These are phyloP conservation scores for Pyrrhosoma nymphula DNA, from an alignment of 2,888 invertebrate species.

Conservation along the genomic window DNA sequence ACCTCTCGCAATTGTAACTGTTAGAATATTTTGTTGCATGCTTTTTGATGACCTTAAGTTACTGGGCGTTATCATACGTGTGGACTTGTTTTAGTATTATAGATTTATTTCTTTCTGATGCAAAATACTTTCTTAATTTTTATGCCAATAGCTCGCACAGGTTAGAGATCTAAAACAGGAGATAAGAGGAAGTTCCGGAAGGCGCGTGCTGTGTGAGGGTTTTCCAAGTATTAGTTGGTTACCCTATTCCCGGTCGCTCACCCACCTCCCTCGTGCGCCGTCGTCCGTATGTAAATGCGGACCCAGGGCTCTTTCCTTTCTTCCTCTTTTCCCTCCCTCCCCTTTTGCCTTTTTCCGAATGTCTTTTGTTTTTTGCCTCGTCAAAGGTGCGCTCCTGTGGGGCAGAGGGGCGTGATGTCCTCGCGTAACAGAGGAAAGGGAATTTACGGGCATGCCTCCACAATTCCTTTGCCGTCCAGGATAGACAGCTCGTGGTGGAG, in stretches of 20 bases:
- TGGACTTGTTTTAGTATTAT: too few species aligned
- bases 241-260: slow-evolving; percentile 30
- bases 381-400: background rate
- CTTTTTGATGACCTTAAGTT: too few species aligned
- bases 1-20: too few species aligned
- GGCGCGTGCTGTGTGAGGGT: too few species aligned
- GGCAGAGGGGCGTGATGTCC: background rate
- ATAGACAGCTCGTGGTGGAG: background rate
- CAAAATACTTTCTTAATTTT: too few species aligned
- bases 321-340: background rate
- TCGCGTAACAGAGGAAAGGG: slow-evolving; percentile 18
- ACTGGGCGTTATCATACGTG: too few species aligned
- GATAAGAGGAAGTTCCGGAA: too few species aligned
- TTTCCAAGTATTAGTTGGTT: background rate
- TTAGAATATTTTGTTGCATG: too few species aligned
- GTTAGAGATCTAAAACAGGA: too few species aligned
- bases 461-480: background rate
- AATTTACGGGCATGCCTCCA: slow-evolving; percentile 31
- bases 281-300: slow-evolving; percentile 33
- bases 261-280: background rate
- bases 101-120: too few species aligned
- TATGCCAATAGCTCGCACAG: too few species aligned
- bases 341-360: too few species aligned
- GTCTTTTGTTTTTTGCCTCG: slow-evolving; percentile 19
- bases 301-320: background rate